Base-by-base conservation (phyloP, 2,888 invertebrate species). In the Choreutis nemorana region DNA sequence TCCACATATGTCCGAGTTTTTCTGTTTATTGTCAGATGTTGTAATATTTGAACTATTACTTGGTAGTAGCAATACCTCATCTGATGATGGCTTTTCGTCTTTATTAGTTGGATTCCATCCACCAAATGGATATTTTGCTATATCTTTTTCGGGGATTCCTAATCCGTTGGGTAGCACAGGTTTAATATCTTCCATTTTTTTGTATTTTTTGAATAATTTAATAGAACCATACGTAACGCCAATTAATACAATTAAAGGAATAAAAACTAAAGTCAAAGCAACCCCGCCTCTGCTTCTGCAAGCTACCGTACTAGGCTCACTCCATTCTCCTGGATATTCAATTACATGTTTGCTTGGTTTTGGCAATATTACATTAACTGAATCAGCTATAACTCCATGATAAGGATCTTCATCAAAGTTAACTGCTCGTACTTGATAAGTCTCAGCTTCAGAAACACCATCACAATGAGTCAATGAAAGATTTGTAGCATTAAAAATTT, bases 131-230 rank as follows among this genome's bases (percentile, higher is more conserved):
- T 67, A 72, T 42, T 79, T 79, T 3, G 62, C 55, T 35, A 59
- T 55, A 39, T 77, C 79, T 42, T 79, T 78, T 41, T 75, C 70
- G 15, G 70, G 70, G 34, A 71, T 58, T 29, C 62, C 81, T 33
- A 89, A 57, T 3, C 87, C 87, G 26, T 83, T 83, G 12, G 89
- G 89, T 36, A 89, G 57, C 42, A 84, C 84, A 8, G 86, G 83
- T 48, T 84, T 83, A 13, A 89, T 84, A 42, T 87, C 83, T 47
- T 82, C 81, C 85, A 87, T 87, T 42, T 77, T 81, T 46, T 81
- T 81, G 44, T 82, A 84, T 36, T 79, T 82, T 32, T 75, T 67
- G 63, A 85, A 86, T 14, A 82, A 48, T 50, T 86, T 86, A 39
- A 56, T 65, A 4, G 61, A 59, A 5, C 56, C 61, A 39, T 66